Evolutionary conservation across 2,797 vertebrate genomes (phyloP).

Genomic region (Podargus strigoides): DNA sequence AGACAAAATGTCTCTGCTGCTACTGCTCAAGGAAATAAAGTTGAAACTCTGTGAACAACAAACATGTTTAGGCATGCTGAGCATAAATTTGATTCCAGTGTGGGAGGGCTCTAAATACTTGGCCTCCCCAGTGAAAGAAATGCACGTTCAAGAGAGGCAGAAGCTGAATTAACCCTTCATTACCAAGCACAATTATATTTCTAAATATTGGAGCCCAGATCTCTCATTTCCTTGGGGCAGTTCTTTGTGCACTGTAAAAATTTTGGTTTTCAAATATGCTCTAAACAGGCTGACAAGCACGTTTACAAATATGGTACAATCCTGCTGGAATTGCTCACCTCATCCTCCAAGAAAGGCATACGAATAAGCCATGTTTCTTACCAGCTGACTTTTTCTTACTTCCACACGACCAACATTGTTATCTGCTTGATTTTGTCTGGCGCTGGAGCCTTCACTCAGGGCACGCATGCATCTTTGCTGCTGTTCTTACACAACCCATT

Average conservation of each 20-base stretch:
- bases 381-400: not conserved
- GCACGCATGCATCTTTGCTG: accelerated
- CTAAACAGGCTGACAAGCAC: not conserved
- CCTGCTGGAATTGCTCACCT: not conserved
- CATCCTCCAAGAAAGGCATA: not conserved
- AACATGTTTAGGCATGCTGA: conserved; percentile 36
- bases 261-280: not conserved
- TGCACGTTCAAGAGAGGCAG: not conserved
- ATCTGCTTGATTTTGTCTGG: not conserved
- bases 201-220: not conserved
- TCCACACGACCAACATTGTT: not conserved
- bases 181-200: not conserved
- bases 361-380: not conserved
- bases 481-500: not conserved
- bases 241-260: not conserved
- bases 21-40: conserved; percentile 33
- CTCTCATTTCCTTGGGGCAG: not conserved
- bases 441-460: not conserved
- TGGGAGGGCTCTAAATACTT: conserved; percentile 41
- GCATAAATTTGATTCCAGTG: conserved; percentile 23
- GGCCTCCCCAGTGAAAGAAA: conserved; percentile 41
- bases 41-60: not conserved
- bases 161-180: conserved; percentile 33
- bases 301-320: not conserved
- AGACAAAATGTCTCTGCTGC: conserved; percentile 32